Base-by-base conservation (phyloP, 1,140 invertebrate genomes). In the Antheraea mylitta region DNA sequence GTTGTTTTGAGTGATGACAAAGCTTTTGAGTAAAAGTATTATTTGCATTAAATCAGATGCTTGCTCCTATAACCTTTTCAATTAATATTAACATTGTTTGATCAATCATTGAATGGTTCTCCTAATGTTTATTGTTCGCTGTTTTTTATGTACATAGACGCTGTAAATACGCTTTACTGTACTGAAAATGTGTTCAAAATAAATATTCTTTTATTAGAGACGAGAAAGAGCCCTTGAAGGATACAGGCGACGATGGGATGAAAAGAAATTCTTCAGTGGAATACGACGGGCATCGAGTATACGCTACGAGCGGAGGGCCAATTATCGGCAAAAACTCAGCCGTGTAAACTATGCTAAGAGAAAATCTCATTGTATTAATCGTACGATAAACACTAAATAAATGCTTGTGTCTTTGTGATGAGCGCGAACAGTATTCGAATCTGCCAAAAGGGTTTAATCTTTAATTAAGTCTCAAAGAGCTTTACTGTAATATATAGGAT, bases 321-420 rank as follows among this genome's bases (percentile, higher is more conserved):
- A 96, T 97, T 75, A 96, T 96, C 74, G 96, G 96, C 72, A 97
- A 97, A 92, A 96, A 97, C 80, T 97, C 96, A 13, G 96, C 96
- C 64, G 96, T 97, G 68, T 97, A 96, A 81, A 64, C 18, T 42
- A 19, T 16, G 36, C 30, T 30, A 63, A 0, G n/a, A 61, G 18
- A 61, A 18, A 36, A 62, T 53, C 45, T 53, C 45, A 53, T 16
- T 53, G 45, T 53, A 53, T 53, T 53, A 53, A 1, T 13, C 45
- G 13, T 53, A 53, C 16, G 45, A 53, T 53, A 53, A 13, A 66
- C 13, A 68, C 66, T 37, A 18, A 42, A 22, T 22, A 13, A 36
- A 80, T 68, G 87, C 87, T 91, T 90, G 79, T 90, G 87, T 91
- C 75, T 76, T 84, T 86, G 88, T 90, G 82, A 78, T 75, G 72